Evolutionary conservation across 2,113 vertebrate species (phyloP), one percentile per base, ranked within the genome.

Genomic region (Centropristis striata): DNA sequence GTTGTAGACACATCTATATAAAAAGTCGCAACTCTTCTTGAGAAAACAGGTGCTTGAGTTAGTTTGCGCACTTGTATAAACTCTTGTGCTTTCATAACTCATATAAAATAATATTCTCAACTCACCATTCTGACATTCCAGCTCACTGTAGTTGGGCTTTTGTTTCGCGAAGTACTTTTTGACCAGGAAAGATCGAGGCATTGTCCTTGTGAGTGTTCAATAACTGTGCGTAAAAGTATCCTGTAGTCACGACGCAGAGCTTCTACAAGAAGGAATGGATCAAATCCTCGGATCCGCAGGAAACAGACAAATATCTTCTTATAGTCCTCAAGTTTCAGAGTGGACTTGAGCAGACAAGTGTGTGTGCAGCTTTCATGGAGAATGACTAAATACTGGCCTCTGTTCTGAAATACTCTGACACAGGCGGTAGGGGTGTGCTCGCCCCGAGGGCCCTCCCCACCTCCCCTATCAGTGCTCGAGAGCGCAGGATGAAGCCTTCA

Each of bases 171-270:
- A 96, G 65, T 97, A 96, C 90, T 98, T 97, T 93, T 98, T 97
- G 73, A 99, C 97, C 25, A 99, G 93, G 86, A 99, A 99, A 18
- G 97, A 98, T 11, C 97, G 97, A 91, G 98, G 98, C 98, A 98
- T 98, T 89, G 90, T 96, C 88, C 88, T 76, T 71, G 64, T 53
- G 49, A 51, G 69, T 1, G 64, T 74, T 7, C n/a, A 85, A 61
- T 3, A 66, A 42, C 41, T 66, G 85, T 92, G 89, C 87, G 87
- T 90, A 86, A 92, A 94, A 91, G 86, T 89, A 79, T 88, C 86
- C 88, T 58, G 74, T 53, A 83, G 78, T 65, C 80, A 71, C 76
- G 83, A 80, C 85, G 86, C 90, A 72, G 76, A 66, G 68, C 66
- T 57, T 84, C 27, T 60, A 39, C 20, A 36, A 51, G 44, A 37